Percentiles rank a stretch among this genome's conserved stretches.
These are phyloP conservation scores for Cheilosia vernalis DNA, from an alignment of 2,888 invertebrate genomes.

Conservation along the genomic window DNA sequence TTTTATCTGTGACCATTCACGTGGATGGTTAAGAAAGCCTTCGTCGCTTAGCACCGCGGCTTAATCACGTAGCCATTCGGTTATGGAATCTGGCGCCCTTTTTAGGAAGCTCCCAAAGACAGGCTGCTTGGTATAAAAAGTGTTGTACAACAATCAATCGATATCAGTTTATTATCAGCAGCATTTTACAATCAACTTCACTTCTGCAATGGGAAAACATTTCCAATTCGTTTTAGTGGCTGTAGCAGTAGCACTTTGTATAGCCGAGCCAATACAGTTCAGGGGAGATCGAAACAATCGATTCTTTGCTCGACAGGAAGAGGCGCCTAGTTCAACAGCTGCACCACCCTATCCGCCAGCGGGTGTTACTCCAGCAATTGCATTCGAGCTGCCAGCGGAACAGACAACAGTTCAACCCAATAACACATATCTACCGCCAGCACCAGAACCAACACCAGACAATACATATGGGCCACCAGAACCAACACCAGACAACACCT, in stretches of 20 bases:
- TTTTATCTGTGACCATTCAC: slow-evolving; percentile 27
- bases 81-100: slow-evolving; percentile 50
- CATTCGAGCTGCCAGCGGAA: slow-evolving; percentile 61
- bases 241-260: slow-evolving; percentile 9
- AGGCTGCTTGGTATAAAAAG: slow-evolving; percentile 54
- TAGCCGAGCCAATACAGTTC: slow-evolving; percentile 51
- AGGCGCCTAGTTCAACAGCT: slow-evolving; percentile 40
- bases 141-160: slow-evolving; percentile 48
- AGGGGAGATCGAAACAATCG: slow-evolving; percentile 31
- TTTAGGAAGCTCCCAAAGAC: slow-evolving; percentile 49
- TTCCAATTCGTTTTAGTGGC: slow-evolving; percentile 36
- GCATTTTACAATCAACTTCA: slow-evolving; percentile 19
- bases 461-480: slow-evolving; percentile 60
- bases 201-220: slow-evolving; percentile 53
- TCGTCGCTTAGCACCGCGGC: slow-evolving; percentile 33
- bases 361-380: slow-evolving; percentile 52
- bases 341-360: slow-evolving; percentile 63
- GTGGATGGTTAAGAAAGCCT: slow-evolving; percentile 49
- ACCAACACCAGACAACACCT: slow-evolving; percentile 57
- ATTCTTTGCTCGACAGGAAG: slow-evolving; percentile 63
- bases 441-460: slow-evolving; percentile 53
- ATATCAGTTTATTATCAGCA: slow-evolving; percentile 58
- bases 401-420: slow-evolving; percentile 52
- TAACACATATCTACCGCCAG: slow-evolving; percentile 64
- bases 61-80: slow-evolving; percentile 47